phyloP scores from a whole-genome alignment of 2,888 invertebrate species.

The Drosophila yooni region DNA sequence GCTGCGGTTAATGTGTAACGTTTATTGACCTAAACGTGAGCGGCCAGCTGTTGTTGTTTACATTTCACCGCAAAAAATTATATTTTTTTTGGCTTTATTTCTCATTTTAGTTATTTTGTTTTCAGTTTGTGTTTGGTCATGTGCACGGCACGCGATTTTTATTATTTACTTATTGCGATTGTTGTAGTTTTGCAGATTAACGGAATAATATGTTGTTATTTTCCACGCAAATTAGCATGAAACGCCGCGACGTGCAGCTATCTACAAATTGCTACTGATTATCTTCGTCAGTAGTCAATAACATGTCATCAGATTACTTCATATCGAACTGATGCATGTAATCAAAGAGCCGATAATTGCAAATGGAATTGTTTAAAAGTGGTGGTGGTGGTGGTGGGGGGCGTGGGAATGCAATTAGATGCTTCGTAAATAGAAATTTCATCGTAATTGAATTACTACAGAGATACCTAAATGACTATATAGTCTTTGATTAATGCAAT shows the following conservation, averaged over 20 bases:
- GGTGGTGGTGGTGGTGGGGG: not conserved
- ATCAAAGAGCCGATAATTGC: constrained; percentile 12
- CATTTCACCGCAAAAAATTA: constrained; percentile 27
- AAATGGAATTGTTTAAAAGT: not conserved
- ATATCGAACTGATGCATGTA: constrained; percentile 9
- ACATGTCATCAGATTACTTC: constrained; percentile 38
- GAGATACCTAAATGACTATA: not conserved
- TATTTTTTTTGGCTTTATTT: constrained; percentile 12
- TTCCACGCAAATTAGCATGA: constrained; percentile 23
- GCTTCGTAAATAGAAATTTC: constrained; percentile 7
- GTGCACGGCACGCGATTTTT: constrained; percentile 64
- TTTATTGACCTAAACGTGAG: constrained; percentile 71
- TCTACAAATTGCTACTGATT: constrained; percentile 42
- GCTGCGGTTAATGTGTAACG: constrained; percentile 52
- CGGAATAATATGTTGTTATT: constrained; percentile 32
- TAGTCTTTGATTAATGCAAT: not conserved
- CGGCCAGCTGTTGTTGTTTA: constrained; percentile 14
- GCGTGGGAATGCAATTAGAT: not conserved
- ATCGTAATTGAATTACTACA: not conserved
- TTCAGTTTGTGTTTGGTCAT: constrained; percentile 38
- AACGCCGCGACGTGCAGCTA: constrained; percentile 17
- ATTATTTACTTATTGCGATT: constrained; percentile 12
- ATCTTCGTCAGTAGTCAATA: constrained; percentile 15
- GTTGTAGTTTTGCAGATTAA: constrained; percentile 14
- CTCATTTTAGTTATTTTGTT: constrained; percentile 27